phyloP scores from a whole-genome alignment of 2,888 invertebrate species.

The Caenorhabditis sulstoni region DNA sequence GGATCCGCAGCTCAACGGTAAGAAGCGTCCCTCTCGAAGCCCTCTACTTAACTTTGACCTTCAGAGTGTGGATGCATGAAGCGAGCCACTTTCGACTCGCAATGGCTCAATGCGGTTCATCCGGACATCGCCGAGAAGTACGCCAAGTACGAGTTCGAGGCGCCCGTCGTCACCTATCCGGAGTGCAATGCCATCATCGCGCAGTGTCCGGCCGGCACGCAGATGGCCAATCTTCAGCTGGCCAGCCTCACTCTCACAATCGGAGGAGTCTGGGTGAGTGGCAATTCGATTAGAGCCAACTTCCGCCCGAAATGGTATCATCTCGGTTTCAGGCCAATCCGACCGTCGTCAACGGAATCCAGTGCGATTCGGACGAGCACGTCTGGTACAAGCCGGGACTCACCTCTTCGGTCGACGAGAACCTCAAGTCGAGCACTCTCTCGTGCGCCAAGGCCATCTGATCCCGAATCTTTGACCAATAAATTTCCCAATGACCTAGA shows the following conservation, averaged over 20 bases:
- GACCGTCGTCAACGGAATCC: background rate
- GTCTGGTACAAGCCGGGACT: conserved; percentile 7
- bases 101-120: background rate
- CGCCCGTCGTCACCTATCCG: conserved; percentile 14
- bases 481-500: no score
- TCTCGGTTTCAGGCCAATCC: no score
- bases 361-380: conserved; percentile 1
- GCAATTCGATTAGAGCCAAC: no score
- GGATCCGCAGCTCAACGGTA: background rate
- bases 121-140: background rate
- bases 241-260: background rate
- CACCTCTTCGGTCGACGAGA: background rate
- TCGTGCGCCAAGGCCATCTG: background rate
- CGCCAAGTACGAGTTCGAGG: background rate
- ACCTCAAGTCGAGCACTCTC: background rate
- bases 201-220: conserved; percentile 1
- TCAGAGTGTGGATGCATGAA: background rate
- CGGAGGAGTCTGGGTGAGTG: background rate
- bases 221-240: background rate
- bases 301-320: no score
- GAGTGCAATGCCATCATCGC: background rate
- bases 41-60: no score
- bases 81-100: background rate
- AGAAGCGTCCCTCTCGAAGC: background rate
- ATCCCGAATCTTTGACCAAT: background rate